Evolutionary conservation across 2,888 invertebrate species (phyloP), one percentile per base, ranked within the genome.

Genomic region (Dicranocentrus wangi): DNA sequence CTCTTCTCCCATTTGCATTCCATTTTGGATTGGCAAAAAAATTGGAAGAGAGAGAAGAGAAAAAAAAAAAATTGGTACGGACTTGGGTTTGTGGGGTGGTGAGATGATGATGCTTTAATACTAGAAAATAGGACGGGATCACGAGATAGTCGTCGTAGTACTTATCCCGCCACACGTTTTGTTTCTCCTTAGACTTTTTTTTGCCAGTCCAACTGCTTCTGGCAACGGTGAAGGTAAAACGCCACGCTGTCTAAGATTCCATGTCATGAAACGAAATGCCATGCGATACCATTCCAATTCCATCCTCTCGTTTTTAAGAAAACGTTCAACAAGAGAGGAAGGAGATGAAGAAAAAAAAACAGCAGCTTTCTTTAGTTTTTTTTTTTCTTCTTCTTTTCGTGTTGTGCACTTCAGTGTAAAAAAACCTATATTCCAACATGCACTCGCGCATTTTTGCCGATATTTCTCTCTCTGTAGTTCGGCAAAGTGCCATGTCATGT

Each of bases 211-310:
- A 10, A 47, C 28, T 3, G n/a, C 25, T 63, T 25, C 23, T 65
- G 65, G 47, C 66, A 60, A 68, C 66, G 73, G 39, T 69, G 68
- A 75, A 73, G 73, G 80, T 80, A 69, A 80, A 80, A 73, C 80
- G 80, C 80, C 80, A 73, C 73, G 80, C 73, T 80, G 80, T 80
- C 73, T 80, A 69, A 53, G 63, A 69, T 69, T 66, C 69, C 68
- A 73, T 72, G 66, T 68, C 72, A 73, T 32, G 61, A 72, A 15
- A 58, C 13, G 43, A 75, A 53, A 63, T 70, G 55, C 53, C 71
- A 71, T 60, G 32, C 42, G 32, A 43, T 10, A 25, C 60, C 27
- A 17, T 15, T 58, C 70, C 47, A 66, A 17, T 15, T 58, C 70
- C 47, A 66, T 66, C 42, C 66, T 32, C 25, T 25, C 47, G 27